Conservation (phyloP, 2,113 vertebrate species). For the Pagrus major region DNA sequence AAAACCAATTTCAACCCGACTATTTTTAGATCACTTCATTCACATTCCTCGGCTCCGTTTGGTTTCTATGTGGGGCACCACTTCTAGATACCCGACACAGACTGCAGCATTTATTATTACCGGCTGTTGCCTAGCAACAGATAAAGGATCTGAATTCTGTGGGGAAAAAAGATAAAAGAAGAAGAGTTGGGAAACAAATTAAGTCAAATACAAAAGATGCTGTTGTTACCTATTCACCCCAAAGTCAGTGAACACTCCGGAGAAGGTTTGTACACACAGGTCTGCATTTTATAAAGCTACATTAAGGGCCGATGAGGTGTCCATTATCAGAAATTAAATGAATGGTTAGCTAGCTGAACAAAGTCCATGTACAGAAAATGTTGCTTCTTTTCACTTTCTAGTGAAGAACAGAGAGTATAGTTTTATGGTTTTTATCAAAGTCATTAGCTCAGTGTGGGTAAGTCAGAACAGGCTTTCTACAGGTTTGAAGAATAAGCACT, state of each 20-base stretch:
- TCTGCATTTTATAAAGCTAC: not conserved
- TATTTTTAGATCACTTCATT: slow-evolving; percentile 77
- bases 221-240: not conserved
- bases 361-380: too few relatives aligned
- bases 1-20: slow-evolving; percentile 56
- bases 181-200: slow-evolving; percentile 15
- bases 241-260: slow-evolving; percentile 15
- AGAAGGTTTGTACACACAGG: slow-evolving; percentile 14
- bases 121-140: slow-evolving; percentile 75
- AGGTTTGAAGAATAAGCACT: too few relatives aligned
- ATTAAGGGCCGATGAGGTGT: too few relatives aligned
- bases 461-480: too few relatives aligned
- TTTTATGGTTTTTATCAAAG: not conserved
- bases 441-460: not conserved
- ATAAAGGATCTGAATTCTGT: slow-evolving; percentile 50
- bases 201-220: slow-evolving; percentile 21
- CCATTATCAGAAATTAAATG: too few relatives aligned
- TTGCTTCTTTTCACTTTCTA: not conserved
- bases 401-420: not conserved
- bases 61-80: slow-evolving; percentile 72
- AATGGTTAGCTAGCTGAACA: too few relatives aligned
- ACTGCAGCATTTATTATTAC: slow-evolving; percentile 65
- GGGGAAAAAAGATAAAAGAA: slow-evolving; percentile 30
- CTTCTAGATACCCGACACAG: slow-evolving; percentile 46
- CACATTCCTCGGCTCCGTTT: slow-evolving; percentile 72